Evolutionary conservation across 2,888 invertebrate species (phyloP).

Genomic region (Noctua janthina): DNA sequence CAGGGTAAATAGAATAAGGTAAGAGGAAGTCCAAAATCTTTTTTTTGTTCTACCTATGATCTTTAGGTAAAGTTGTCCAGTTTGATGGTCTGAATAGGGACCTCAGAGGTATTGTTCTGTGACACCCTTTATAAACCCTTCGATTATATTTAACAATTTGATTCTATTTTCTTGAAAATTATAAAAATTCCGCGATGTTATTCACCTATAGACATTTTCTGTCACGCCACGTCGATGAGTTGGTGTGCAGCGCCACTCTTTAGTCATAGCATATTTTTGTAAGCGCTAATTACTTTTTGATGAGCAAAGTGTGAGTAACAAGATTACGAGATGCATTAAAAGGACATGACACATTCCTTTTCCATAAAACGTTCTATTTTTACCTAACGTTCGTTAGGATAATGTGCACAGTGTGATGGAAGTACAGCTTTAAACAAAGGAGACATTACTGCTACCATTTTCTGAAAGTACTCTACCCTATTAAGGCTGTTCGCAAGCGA

Average conservation of each 20-base stretch:
- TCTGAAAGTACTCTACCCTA: slow-evolving; percentile 49
- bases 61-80: neutral
- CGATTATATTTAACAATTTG: neutral
- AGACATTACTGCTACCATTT: slow-evolving; percentile 55
- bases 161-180: slow-evolving; percentile 5
- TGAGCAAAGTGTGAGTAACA: slow-evolving; percentile 79
- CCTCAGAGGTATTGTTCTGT: neutral
- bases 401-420: slow-evolving; percentile 42
- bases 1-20: neutral
- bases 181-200: slow-evolving; percentile 38
- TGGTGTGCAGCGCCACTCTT: slow-evolving; percentile 68
- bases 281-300: slow-evolving; percentile 85
- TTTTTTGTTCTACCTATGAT: neutral
- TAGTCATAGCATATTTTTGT: slow-evolving; percentile 78
- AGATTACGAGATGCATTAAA: slow-evolving; percentile 80
- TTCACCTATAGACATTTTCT: slow-evolving; percentile 47
- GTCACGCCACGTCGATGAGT: slow-evolving; percentile 31
- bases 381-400: slow-evolving; percentile 60
- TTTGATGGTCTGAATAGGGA: neutral
- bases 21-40: neutral
- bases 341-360: slow-evolving; percentile 69
- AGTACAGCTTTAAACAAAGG: slow-evolving; percentile 48
- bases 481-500: slow-evolving; percentile 51
- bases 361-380: slow-evolving; percentile 62
- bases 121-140: neutral